Evolutionary conservation across 2,888 invertebrate genomes (phyloP).

Genomic region (Conomelus anceps): DNA sequence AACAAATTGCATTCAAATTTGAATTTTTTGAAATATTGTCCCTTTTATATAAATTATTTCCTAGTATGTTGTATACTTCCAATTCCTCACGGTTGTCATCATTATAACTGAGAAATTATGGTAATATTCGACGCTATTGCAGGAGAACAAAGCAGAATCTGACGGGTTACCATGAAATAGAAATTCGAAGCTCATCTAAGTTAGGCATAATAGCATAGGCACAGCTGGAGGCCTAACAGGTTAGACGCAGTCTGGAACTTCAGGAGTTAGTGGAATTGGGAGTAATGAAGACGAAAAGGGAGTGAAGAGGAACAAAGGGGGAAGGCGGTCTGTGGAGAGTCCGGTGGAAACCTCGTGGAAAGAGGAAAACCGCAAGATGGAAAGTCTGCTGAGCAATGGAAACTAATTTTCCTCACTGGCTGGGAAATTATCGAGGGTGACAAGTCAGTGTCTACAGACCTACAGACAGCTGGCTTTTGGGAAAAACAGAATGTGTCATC

Average conservation of each 20-base stretch:
- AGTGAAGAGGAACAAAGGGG: background rate
- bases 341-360: background rate
- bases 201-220: background rate
- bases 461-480: background rate
- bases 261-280: background rate
- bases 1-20: no score
- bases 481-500: no score
- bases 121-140: no score
- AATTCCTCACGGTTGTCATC: no score
- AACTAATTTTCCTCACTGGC: background rate
- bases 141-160: background rate
- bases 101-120: no score
- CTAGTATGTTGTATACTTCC: no score
- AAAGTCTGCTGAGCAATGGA: background rate
- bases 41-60: no score
- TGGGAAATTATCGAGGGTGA: background rate
- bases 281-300: background rate
- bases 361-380: background rate
- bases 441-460: background rate
- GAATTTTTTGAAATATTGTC: no score
- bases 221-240: background rate
- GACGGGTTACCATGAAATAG: background rate
- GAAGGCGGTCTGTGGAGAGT: background rate
- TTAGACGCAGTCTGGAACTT: background rate
- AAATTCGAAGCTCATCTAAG: background rate